Evolutionary conservation across 2,113 vertebrate species (phyloP).

Genomic region (Campylomormyrus numenius): DNA sequence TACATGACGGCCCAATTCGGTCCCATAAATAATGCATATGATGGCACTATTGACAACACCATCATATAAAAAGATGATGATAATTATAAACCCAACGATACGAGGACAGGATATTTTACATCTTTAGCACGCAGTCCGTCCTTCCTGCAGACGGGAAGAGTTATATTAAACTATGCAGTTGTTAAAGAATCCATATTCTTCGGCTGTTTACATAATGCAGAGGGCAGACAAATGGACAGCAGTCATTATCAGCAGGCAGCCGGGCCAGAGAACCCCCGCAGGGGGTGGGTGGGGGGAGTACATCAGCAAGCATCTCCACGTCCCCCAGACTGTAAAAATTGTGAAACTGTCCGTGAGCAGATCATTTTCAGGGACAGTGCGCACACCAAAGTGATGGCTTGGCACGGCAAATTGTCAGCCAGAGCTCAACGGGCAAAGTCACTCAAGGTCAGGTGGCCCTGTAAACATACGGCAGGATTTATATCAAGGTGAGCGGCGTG

Average conservation of each 20-base stretch:
- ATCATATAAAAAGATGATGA: not conserved
- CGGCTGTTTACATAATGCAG: not conserved
- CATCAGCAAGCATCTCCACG: not conserved
- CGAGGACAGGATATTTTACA: not conserved
- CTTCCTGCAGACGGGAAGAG: not conserved
- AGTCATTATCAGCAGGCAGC: not conserved
- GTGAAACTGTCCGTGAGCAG: conserved; percentile 34
- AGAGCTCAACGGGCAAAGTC: conserved; percentile 57
- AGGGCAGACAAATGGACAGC: not conserved
- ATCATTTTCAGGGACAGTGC: conserved; percentile 41
- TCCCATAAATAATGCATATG: conserved; percentile 18
- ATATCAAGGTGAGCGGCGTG: conserved; percentile 49
- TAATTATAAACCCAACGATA: not conserved
- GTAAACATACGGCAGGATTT: conserved; percentile 40
- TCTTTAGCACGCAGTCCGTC: not conserved
- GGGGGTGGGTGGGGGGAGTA: not conserved
- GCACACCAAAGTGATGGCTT: conserved; percentile 38
- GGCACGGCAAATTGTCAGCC: conserved; percentile 53
- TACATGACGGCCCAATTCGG: conserved; percentile 14
- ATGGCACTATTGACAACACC: conserved; percentile 15
- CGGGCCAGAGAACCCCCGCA: not conserved
- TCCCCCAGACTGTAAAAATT: conserved; percentile 36
- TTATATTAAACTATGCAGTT: not conserved
- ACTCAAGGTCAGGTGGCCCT: conserved; percentile 57
- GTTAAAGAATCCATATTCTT: not conserved